Conservation (phyloP, 1,140 invertebrate species). For the Anoplolepis gracilipes region DNA sequence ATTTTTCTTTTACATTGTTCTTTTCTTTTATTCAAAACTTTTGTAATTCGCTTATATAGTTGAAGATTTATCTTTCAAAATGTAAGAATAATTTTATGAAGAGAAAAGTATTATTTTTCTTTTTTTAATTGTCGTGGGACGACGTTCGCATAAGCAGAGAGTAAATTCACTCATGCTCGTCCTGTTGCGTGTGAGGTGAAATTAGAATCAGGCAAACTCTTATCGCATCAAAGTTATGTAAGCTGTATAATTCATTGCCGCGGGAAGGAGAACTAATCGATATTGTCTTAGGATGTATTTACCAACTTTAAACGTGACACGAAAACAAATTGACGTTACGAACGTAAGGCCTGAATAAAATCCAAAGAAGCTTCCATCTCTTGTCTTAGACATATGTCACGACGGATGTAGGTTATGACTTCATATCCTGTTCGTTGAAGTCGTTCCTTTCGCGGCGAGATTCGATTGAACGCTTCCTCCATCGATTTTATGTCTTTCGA, state of each 20-base stretch:
- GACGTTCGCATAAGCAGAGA: neutral
- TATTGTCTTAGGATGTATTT: slow-evolving; percentile 15
- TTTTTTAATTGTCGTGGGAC: neutral
- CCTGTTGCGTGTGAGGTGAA: slow-evolving; percentile 10
- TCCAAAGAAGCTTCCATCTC: slow-evolving; percentile 27
- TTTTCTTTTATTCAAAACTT: neutral
- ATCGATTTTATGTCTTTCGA: slow-evolving; percentile 35
- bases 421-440: slow-evolving; percentile 56
- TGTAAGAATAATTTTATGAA: neutral
- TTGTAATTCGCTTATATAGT: neutral
- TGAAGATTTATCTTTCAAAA: neutral
- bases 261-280: slow-evolving; percentile 33
- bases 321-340: slow-evolving; percentile 64
- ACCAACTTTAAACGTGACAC: slow-evolving; percentile 46
- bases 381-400: slow-evolving; percentile 21
- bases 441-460: slow-evolving; percentile 15
- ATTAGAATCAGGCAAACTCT: slow-evolving; percentile 26
- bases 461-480: neutral
- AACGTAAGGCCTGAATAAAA: slow-evolving; percentile 27
- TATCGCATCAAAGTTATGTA: slow-evolving; percentile 49
- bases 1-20: neutral
- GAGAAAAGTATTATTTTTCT: neutral
- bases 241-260: slow-evolving; percentile 27
- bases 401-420: slow-evolving; percentile 57
- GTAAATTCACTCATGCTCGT: neutral